phyloP scores from a whole-genome alignment of 2,113 vertebrate genomes.

The Poeciliopsis occidentalis region DNA sequence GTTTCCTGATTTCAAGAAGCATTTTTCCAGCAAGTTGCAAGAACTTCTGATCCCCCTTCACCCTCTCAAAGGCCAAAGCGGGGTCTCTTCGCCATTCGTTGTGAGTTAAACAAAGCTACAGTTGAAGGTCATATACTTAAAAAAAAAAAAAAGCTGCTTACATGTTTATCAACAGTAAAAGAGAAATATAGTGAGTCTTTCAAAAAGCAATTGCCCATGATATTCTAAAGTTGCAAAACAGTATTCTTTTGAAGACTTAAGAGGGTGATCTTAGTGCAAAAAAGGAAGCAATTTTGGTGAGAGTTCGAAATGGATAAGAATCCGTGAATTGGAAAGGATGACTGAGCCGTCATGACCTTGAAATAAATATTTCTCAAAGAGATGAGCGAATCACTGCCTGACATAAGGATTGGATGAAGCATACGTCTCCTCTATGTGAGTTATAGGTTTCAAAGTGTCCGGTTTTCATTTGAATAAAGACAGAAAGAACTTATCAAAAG shows the following conservation, averaged over 20 bases:
- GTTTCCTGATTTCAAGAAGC: slow-evolving; percentile 23
- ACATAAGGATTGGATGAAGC: slow-evolving; percentile 25
- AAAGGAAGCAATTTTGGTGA: slow-evolving; percentile 59
- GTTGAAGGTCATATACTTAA: slow-evolving; percentile 54
- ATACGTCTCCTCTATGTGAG: slow-evolving; percentile 9
- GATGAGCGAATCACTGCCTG: slow-evolving; percentile 37
- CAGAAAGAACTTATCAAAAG: slow-evolving; percentile 6
- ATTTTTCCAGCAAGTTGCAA: slow-evolving; percentile 35
- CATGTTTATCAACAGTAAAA: slow-evolving; percentile 61
- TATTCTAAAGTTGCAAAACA: slow-evolving; percentile 61
- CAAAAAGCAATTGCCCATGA: slow-evolving; percentile 64
- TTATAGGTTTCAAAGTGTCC: slow-evolving; percentile 11
- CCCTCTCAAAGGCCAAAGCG: slow-evolving; percentile 12
- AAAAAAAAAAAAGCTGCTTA: slow-evolving; percentile 42
- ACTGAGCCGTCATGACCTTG: slow-evolving; percentile 54
- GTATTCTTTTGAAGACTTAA: slow-evolving; percentile 52
- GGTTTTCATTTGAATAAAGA: slow-evolving; percentile 22
- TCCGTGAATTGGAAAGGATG: slow-evolving; percentile 45
- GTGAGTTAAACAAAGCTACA: slow-evolving; percentile 42
- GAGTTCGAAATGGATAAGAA: slow-evolving; percentile 53
- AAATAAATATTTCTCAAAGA: slow-evolving; percentile 66
- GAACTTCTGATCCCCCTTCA: background rate
- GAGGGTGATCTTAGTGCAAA: slow-evolving; percentile 49
- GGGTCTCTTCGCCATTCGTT: slow-evolving; percentile 41
- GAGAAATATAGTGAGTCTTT: slow-evolving; percentile 48